Percentiles rank a stretch among this genome's conserved stretches.
Conservation (phyloP, 2,888 invertebrate genomes). For the Pocota personata region DNA sequence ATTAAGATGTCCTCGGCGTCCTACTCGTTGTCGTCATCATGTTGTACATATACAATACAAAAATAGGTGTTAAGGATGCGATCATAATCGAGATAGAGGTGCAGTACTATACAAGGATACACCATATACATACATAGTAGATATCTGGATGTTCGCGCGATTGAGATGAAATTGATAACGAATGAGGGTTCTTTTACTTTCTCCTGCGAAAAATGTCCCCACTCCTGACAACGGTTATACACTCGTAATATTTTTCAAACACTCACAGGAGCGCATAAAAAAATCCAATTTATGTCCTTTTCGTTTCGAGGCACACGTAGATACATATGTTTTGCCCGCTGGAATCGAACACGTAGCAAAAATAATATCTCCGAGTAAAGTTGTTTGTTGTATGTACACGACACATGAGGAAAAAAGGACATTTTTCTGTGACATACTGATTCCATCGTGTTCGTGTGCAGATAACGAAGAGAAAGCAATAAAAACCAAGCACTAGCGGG, state of each 20-base stretch:
- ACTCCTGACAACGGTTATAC: slow-evolving; percentile 39
- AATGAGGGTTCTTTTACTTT: slow-evolving; percentile 50
- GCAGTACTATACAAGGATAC: slow-evolving; percentile 14
- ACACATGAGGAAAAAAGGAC: slow-evolving; percentile 54
- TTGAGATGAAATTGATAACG: slow-evolving; percentile 64
- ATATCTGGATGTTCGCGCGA: slow-evolving; percentile 19
- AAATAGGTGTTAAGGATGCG: slow-evolving; percentile 65
- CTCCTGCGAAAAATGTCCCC: slow-evolving; percentile 37
- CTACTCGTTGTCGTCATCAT: slow-evolving; percentile 3
- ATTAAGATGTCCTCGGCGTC: slow-evolving; percentile 63
- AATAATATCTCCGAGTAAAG: slow-evolving; percentile 59
- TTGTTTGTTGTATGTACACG: slow-evolving; percentile 45
- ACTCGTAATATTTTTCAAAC: slow-evolving; percentile 58
- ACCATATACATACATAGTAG: slow-evolving; percentile 4
- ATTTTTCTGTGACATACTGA: slow-evolving; percentile 70
- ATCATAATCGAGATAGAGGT: slow-evolving; percentile 58
- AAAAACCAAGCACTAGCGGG: slow-evolving; percentile 44
- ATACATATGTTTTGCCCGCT: slow-evolving; percentile 36
- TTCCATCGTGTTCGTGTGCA: slow-evolving; percentile 62
- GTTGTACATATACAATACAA: slow-evolving; percentile 7
- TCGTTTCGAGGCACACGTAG: slow-evolving; percentile 17
- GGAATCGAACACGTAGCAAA: slow-evolving; percentile 65
- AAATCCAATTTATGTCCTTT: slow-evolving; percentile 70
- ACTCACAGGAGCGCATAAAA: slow-evolving; percentile 29
- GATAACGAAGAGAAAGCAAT: slow-evolving; percentile 68